A percentile compares a stretch with the other conserved stretches of the same genome.
Conservation (phyloP, 2,888 invertebrate genomes). For the Drosophila lutescens region DNA sequence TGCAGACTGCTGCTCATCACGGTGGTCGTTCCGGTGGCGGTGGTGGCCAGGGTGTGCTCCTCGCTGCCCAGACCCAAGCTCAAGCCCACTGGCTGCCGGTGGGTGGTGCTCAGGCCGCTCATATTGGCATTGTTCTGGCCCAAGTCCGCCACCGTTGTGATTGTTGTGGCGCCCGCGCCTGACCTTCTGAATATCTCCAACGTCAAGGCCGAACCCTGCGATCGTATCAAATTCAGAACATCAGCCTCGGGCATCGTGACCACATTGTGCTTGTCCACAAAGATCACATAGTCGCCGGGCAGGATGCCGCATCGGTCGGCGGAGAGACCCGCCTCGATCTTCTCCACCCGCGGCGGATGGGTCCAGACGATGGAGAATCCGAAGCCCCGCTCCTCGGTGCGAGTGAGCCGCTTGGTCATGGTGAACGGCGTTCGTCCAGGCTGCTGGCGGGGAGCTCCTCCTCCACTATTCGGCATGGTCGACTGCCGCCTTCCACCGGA, state of each 20-base stretch:
- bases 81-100: not conserved
- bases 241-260: slow-evolving; percentile 92
- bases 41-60: slow-evolving; percentile 21
- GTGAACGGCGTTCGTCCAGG: slow-evolving; percentile 93
- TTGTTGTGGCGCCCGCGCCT: slow-evolving; percentile 74
- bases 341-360: slow-evolving; percentile 92
- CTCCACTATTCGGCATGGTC: slow-evolving; percentile 56
- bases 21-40: slow-evolving; percentile 6
- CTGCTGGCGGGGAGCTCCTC: slow-evolving; percentile 65
- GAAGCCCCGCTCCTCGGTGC: slow-evolving; percentile 87
- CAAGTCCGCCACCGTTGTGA: slow-evolving; percentile 25
- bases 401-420: slow-evolving; percentile 87
- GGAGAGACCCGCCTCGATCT: slow-evolving; percentile 92
- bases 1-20: slow-evolving; percentile 19
- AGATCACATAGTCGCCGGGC: slow-evolving; percentile 94
- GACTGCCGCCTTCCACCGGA: slow-evolving; percentile 55
- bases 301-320: slow-evolving; percentile 93
- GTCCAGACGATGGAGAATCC: slow-evolving; percentile 96
- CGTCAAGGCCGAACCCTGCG: slow-evolving; percentile 89
- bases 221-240: slow-evolving; percentile 87
- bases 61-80: slow-evolving; percentile 14
- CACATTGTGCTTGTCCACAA: slow-evolving; percentile 94
- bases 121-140: slow-evolving; percentile 12
- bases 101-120: too few relatives aligned
- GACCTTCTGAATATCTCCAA: slow-evolving; percentile 88